These are phyloP conservation scores for Otus scops DNA, from an alignment of 2,797 vertebrate genomes.

Conservation along the genomic window DNA sequence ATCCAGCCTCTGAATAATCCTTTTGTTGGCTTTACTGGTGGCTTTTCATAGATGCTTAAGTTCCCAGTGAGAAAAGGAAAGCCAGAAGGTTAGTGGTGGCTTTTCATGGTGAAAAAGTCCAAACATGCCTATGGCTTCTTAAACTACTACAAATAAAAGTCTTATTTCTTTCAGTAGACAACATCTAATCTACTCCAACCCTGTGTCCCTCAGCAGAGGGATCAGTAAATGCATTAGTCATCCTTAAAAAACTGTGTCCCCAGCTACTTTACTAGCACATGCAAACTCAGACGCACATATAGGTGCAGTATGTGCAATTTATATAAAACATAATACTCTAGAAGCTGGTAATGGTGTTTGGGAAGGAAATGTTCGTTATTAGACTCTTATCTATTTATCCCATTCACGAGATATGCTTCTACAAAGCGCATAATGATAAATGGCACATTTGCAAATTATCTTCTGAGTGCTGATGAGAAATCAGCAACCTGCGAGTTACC, in stretches of 20 bases:
- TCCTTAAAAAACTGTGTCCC: neutral
- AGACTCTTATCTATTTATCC: constrained; percentile 54
- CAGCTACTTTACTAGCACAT: neutral
- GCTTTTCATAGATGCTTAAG: neutral
- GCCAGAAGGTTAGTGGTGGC: neutral
- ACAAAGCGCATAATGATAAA: constrained; percentile 63
- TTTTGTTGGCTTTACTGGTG: neutral
- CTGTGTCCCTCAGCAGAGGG: neutral
- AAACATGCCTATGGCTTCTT: neutral
- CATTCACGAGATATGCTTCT: constrained; percentile 40
- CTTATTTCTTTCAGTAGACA: neutral
- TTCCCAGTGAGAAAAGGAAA: neutral
- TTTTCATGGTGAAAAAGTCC: neutral
- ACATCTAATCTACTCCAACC: neutral
- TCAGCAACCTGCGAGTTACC: constrained; percentile 58
- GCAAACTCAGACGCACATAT: neutral
- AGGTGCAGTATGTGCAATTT: neutral
- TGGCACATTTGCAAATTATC: constrained; percentile 71
- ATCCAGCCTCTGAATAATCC: neutral
- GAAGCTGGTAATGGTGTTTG: neutral
- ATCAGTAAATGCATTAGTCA: neutral
- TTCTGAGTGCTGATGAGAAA: constrained; percentile 66
- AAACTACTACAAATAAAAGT: neutral
- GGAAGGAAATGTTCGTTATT: constrained; percentile 45
- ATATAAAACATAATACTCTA: neutral